Evolutionary conservation across 2,113 vertebrate species (phyloP).

Genomic region (Ia io): DNA sequence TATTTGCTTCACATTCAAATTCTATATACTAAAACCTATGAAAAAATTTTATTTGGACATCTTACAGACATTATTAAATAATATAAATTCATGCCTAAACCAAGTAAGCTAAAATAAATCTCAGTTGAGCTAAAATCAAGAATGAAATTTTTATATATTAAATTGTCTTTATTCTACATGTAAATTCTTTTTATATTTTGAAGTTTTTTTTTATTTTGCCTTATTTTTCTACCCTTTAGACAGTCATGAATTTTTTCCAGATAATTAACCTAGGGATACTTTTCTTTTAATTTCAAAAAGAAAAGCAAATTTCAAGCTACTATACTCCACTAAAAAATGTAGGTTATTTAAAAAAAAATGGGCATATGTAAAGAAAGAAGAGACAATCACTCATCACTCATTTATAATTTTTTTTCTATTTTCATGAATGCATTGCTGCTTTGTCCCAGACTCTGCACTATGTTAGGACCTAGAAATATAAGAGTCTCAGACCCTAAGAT

Average conservation of each 20-base stretch:
- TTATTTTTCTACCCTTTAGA: not conserved
- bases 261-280: not conserved
- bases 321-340: not conserved
- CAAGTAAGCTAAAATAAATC: not conserved
- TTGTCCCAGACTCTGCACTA: not conserved
- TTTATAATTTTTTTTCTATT: not conserved
- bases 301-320: not conserved
- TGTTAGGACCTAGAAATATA: not conserved
- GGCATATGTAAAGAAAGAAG: not conserved
- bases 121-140: not conserved
- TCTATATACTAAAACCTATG: not conserved
- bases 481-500: not conserved
- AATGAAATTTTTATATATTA: not conserved
- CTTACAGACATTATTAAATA: not conserved
- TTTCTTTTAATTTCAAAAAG: not conserved
- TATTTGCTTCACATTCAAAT: not conserved
- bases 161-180: not conserved
- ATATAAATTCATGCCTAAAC: not conserved
- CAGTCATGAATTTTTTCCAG: not conserved
- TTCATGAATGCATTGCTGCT: not conserved
- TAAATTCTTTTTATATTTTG: not conserved
- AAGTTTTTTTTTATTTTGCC: not conserved
- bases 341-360: not conserved
- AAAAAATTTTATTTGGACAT: not conserved
- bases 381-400: not conserved